Evolutionary conservation across 2,797 vertebrate genomes (phyloP).

Genomic region (Lepus townsendii): DNA sequence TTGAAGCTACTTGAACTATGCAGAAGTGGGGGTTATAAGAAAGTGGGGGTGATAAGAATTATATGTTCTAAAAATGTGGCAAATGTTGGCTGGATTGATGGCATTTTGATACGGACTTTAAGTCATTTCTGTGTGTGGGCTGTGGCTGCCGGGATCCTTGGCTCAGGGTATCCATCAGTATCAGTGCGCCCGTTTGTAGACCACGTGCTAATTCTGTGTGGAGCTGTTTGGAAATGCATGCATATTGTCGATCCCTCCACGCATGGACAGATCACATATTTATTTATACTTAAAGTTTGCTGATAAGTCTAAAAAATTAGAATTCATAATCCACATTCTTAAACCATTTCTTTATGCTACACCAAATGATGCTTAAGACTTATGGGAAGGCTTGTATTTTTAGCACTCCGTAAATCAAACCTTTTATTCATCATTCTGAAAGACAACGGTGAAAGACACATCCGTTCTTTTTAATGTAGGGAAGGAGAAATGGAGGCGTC

Average conservation of each 20-base stretch:
- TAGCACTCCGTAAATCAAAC: slow-evolving; percentile 76
- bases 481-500: slow-evolving; percentile 34
- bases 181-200: not conserved
- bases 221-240: not conserved
- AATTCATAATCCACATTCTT: slow-evolving; percentile 53
- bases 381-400: slow-evolving; percentile 79
- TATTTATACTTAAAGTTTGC: slow-evolving; percentile 71
- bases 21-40: slow-evolving; percentile 63
- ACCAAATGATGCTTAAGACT: slow-evolving; percentile 63
- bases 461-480: slow-evolving; percentile 59
- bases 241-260: not conserved
- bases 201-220: not conserved
- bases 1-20: slow-evolving; percentile 77
- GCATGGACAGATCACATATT: slow-evolving; percentile 49
- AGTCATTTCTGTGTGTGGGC: slow-evolving; percentile 56
- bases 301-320: slow-evolving; percentile 60
- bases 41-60: slow-evolving; percentile 65
- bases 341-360: slow-evolving; percentile 69
- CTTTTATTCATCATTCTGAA: slow-evolving; percentile 75
- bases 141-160: not conserved
- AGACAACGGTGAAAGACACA: slow-evolving; percentile 35
- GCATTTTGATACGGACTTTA: slow-evolving; percentile 40
- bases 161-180: not conserved
- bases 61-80: slow-evolving; percentile 72
- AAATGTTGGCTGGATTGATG: slow-evolving; percentile 37